Evolutionary conservation across 2,888 invertebrate genomes (phyloP).

Genomic region (Diachrysia chrysitis): DNA sequence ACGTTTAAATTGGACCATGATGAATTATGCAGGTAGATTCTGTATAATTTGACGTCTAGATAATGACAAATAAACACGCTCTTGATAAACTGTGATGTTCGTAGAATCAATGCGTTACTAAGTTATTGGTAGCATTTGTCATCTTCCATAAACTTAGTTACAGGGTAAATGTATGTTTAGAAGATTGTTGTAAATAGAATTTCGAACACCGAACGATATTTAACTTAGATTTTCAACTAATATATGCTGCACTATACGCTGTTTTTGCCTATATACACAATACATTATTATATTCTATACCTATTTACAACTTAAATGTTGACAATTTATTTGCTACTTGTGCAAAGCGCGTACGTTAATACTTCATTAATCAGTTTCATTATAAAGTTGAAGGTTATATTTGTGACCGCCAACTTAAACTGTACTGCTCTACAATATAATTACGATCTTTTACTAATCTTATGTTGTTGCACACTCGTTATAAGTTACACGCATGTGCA

Average conservation of each 20-base stretch:
- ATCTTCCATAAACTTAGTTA: neutral
- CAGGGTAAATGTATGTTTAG: neutral
- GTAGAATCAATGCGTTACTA: neutral
- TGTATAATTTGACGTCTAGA: slow-evolving; percentile 57
- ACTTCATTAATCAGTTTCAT: neutral
- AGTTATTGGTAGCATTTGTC: neutral
- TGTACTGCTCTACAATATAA: neutral
- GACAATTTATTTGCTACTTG: neutral
- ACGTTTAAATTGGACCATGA: slow-evolving; percentile 75
- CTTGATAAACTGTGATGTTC: slow-evolving; percentile 12
- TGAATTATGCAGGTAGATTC: slow-evolving; percentile 62
- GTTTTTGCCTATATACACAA: too few relatives aligned
- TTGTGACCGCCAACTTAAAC: neutral
- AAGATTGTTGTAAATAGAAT: neutral
- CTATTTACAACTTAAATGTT: neutral
- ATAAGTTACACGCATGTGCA: slow-evolving; percentile 34
- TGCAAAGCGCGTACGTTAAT: neutral
- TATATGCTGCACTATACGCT: too few relatives aligned
- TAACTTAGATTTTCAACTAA: neutral
- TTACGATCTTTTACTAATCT: slow-evolving; percentile 17
- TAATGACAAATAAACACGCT: slow-evolving; percentile 60
- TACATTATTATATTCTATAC: too few relatives aligned
- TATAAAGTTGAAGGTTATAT: neutral
- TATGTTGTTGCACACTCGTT: slow-evolving; percentile 16
- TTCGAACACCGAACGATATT: neutral